These are phyloP conservation scores for Nothura maculosa DNA, from an alignment of 2,797 vertebrate species.

Conservation along the genomic window DNA sequence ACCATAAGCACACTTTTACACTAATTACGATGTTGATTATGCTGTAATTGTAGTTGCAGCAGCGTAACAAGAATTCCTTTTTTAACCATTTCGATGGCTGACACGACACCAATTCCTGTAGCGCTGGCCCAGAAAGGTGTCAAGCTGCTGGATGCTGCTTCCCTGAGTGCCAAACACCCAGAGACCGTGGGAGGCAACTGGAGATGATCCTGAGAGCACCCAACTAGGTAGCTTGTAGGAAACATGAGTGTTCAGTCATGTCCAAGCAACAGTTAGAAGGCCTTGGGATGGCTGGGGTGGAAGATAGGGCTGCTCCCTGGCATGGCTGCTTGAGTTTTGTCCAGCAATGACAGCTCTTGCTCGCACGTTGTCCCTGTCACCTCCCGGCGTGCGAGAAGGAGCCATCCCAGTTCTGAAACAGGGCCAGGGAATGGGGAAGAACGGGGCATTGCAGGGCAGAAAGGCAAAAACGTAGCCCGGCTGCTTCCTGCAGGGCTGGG, in stretches of 20 bases:
- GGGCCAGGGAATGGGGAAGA: not conserved
- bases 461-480: not conserved
- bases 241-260: not conserved
- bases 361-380: not conserved
- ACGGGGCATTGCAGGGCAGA: not conserved
- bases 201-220: not conserved
- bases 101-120: rapidly evolving
- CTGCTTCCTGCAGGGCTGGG: not conserved
- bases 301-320: not conserved
- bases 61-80: not conserved
- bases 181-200: not conserved
- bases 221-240: not conserved
- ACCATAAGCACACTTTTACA: constrained; percentile 40
- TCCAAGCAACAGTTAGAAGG: not conserved
- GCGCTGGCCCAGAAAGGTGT: not conserved
- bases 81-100: constrained; percentile 39
- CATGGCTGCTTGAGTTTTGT: no score
- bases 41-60: constrained; percentile 54
- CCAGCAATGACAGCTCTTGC: no score
- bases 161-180: not conserved
- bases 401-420: rapidly evolving
- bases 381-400: not conserved
- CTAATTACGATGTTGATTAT: constrained; percentile 50
- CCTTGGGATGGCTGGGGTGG: not conserved
- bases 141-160: not conserved